A percentile compares a stretch with the other conserved stretches of the same genome.
Evolutionary conservation across 2,113 vertebrate genomes (phyloP).

Genomic region (Leptobrachium ailaonicum): DNA sequence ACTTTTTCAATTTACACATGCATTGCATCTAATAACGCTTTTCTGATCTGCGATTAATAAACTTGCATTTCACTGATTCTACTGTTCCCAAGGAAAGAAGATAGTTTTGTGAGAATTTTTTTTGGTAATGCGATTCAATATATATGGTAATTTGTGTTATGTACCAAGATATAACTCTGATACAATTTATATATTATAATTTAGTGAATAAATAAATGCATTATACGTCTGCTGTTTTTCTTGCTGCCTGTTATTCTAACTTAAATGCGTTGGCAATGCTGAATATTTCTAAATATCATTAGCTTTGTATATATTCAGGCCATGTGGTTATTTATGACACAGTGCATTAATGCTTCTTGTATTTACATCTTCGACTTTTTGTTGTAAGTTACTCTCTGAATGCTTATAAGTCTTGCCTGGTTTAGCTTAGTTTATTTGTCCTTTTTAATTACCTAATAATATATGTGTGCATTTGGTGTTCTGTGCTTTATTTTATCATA

Average conservation of each 20-base stretch:
- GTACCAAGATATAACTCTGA: slow-evolving; percentile 39
- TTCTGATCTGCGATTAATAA: background rate
- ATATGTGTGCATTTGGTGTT: too few relatives aligned
- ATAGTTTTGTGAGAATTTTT: slow-evolving; percentile 5
- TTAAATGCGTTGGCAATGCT: slow-evolving; percentile 7
- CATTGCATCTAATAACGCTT: background rate
- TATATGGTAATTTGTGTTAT: slow-evolving; percentile 45
- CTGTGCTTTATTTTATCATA: too few relatives aligned
- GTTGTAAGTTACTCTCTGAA: too few relatives aligned
- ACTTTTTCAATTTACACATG: too few relatives aligned
- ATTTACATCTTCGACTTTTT: background rate
- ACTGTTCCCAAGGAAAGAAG: slow-evolving; percentile 15
- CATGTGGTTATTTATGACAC: background rate
- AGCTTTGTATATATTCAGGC: background rate
- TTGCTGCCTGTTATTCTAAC: slow-evolving; percentile 22
- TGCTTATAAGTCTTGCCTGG: too few relatives aligned
- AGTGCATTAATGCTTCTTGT: background rate
- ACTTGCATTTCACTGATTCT: background rate
- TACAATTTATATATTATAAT: slow-evolving; percentile 46
- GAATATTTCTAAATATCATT: slow-evolving; percentile 34
- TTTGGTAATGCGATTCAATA: slow-evolving; percentile 40
- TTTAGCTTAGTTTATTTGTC: too few relatives aligned
- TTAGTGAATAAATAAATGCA: slow-evolving; percentile 39
- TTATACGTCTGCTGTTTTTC: slow-evolving; percentile 32
- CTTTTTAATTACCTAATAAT: too few relatives aligned